Percentiles rank a stretch among this genome's conserved stretches.
phyloP scores from a whole-genome alignment of 2,888 invertebrate genomes.

The Tachystola acroxantha region DNA sequence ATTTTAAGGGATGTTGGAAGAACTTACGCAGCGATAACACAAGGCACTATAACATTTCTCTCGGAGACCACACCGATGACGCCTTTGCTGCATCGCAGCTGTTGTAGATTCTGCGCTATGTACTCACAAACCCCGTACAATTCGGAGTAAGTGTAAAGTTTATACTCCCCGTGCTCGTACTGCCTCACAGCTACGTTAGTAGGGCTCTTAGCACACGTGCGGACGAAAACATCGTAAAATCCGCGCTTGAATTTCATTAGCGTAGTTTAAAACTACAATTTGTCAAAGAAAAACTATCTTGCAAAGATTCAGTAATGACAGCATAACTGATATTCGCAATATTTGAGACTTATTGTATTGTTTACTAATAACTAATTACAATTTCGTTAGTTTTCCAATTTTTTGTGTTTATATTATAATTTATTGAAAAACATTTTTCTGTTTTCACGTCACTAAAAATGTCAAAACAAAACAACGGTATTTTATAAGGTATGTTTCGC shows the following conservation, averaged over 20 bases:
- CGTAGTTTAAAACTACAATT: neutral
- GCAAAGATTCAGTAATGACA: neutral
- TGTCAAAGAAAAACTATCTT: slow-evolving; percentile 1
- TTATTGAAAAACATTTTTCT: no score
- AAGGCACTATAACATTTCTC: slow-evolving; percentile 72
- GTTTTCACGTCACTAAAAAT: no score
- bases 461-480: no score
- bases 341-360: neutral
- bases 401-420: no score
- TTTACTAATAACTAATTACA: no score
- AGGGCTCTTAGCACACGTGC: slow-evolving; percentile 52
- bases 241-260: slow-evolving; percentile 44
- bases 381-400: no score
- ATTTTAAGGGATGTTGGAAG: no score
- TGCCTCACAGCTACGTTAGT: slow-evolving; percentile 51
- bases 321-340: neutral
- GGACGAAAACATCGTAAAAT: slow-evolving; percentile 63
- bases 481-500: no score
- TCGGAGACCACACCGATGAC: slow-evolving; percentile 68
- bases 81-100: slow-evolving; percentile 48
- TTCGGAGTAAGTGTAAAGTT: slow-evolving; percentile 61
- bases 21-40: slow-evolving; percentile 76
- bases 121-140: slow-evolving; percentile 66
- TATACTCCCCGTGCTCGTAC: slow-evolving; percentile 44
- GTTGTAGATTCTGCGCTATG: slow-evolving; percentile 58